Conservation (phyloP, 2,113 vertebrate genomes). For the human (Homo sapiens) region GRCh38 chr17:40698001-40698500, state of each 20-base stretch:
- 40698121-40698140: constrained; percentile 21
- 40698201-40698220: constrained; percentile 59
- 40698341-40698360: constrained; percentile 50
- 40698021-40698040: background rate
- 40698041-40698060: constrained; percentile 39
- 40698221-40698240: constrained; percentile 57
- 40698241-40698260: constrained; percentile 78
- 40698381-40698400: background rate
- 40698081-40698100: constrained; percentile 21
- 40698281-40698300: constrained; percentile 83
- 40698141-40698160: constrained; percentile 37
- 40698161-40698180: background rate
- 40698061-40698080: constrained; percentile 39
- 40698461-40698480: background rate
- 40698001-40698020: constrained; percentile 77
- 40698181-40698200: background rate
- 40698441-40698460: background rate
- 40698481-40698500: background rate
- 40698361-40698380: background rate
- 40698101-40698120: background rate
- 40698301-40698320: constrained; percentile 87
- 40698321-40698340: constrained; percentile 80
- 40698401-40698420: background rate
- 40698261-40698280: constrained; percentile 81
- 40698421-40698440: background rate